A percentile compares a stretch with the other conserved stretches of the same genome.
Conservation (phyloP, 2,113 vertebrate genomes). For the Onychostruthus taczanowskii region DNA sequence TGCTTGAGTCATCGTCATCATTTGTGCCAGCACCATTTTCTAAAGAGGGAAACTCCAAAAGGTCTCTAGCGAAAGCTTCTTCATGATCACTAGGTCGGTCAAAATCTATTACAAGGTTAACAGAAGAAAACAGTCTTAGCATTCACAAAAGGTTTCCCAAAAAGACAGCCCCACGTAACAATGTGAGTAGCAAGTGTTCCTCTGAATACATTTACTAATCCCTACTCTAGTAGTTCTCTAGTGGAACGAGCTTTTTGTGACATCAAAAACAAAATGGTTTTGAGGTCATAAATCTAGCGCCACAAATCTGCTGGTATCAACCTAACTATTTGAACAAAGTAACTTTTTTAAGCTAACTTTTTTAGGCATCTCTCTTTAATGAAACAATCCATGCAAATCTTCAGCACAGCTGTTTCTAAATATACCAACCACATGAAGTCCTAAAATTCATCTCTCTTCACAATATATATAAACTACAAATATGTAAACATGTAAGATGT, state of each 20-base stretch:
- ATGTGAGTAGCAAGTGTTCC: background rate
- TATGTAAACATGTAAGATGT: background rate
- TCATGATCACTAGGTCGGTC: conserved; percentile 85
- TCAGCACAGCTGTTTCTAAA: background rate
- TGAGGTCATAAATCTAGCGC: background rate
- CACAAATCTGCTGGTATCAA: background rate
- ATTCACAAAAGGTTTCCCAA: background rate
- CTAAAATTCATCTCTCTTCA: background rate
- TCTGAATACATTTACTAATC: background rate
- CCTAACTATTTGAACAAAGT: background rate
- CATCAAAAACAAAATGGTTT: background rate
- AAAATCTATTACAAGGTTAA: conserved; percentile 76
- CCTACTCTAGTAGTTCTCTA: background rate
- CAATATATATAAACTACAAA: background rate
- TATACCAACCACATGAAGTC: background rate
- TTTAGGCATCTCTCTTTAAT: background rate
- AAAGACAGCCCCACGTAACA: background rate
- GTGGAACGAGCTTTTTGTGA: background rate
- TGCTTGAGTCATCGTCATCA: conserved; percentile 84
- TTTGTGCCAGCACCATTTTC: conserved; percentile 89
- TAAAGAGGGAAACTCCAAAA: conserved; percentile 90
- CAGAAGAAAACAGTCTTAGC: background rate
- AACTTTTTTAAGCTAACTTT: background rate
- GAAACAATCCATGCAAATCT: background rate
- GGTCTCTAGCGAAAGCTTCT: conserved; percentile 84